Conservation (phyloP, 2,888 invertebrate species). For the Psylliodes chrysocephalus region DNA sequence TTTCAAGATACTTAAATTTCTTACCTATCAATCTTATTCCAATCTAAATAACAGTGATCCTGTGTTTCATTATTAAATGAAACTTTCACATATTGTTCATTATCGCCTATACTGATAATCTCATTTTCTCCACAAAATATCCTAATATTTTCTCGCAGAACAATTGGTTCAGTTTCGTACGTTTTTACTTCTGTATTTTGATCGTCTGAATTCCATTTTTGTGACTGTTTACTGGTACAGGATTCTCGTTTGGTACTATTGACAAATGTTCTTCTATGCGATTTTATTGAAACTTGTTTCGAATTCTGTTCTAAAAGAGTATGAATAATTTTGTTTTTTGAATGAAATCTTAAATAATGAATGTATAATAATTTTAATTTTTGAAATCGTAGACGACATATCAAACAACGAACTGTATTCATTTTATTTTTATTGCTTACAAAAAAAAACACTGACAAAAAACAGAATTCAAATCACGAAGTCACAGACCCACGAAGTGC, state of each 20-base stretch:
- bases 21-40: constrained; percentile 21
- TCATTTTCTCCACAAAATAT: constrained; percentile 51
- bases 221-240: too few species aligned
- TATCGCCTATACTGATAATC: constrained; percentile 49
- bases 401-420: constrained; percentile 45
- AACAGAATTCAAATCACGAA: too few species aligned
- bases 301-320: constrained; percentile 45
- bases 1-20: neutral
- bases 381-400: constrained; percentile 47
- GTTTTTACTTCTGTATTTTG: constrained; percentile 14
- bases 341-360: constrained; percentile 50
- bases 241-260: constrained; percentile 6
- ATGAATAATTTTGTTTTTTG: constrained; percentile 50
- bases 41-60: constrained; percentile 29
- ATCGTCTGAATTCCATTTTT: neutral
- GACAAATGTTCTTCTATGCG: constrained; percentile 31
- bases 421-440: too few species aligned
- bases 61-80: constrained; percentile 45
- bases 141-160: constrained; percentile 50
- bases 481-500: too few species aligned
- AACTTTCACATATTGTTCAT: constrained; percentile 49
- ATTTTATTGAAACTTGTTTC: constrained; percentile 35
- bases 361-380: constrained; percentile 46
- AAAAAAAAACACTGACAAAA: too few species aligned
- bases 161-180: constrained; percentile 45